Conservation (phyloP, 2,888 invertebrate genomes). For the Nomada lathburiana region DNA sequence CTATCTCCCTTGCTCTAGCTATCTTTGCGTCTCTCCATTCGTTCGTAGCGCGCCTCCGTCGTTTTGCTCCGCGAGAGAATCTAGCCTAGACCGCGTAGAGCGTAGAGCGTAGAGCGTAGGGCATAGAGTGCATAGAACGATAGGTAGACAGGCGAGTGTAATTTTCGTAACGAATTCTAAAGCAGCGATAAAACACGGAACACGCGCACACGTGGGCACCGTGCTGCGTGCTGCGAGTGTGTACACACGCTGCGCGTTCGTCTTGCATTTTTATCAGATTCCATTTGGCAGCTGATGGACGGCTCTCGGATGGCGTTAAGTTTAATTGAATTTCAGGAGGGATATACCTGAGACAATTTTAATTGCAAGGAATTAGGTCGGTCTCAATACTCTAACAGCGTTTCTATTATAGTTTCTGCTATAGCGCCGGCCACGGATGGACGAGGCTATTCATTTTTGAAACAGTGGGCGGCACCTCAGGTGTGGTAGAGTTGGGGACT, state of each 20-base stretch:
- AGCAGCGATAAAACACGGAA: conserved; percentile 31
- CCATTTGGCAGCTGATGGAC: too few species aligned
- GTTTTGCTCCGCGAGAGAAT: conserved; percentile 50
- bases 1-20: conserved; percentile 41
- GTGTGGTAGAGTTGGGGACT: too few species aligned
- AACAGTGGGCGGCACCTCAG: too few species aligned
- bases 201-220: conserved; percentile 8
- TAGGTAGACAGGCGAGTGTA: conserved; percentile 31
- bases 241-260: too few species aligned
- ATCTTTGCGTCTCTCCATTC: not conserved
- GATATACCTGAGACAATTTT: too few species aligned
- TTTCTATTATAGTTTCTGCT: too few species aligned
- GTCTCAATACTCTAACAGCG: too few species aligned
- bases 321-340: too few species aligned
- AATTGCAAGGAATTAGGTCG: too few species aligned
- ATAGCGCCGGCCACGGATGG: too few species aligned
- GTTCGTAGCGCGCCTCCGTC: conserved; percentile 27
- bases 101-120: not conserved
- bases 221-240: not conserved
- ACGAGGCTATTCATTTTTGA: too few species aligned
- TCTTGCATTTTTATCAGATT: not conserved
- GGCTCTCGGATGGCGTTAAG: too few species aligned
- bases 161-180: conserved; percentile 69
- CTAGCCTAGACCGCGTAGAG: conserved; percentile 72
- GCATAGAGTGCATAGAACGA: conserved; percentile 26